Percentiles rank a stretch among this genome's conserved stretches.
Evolutionary conservation across 2,797 vertebrate genomes (phyloP).

Genomic region (Brotula barbata): DNA sequence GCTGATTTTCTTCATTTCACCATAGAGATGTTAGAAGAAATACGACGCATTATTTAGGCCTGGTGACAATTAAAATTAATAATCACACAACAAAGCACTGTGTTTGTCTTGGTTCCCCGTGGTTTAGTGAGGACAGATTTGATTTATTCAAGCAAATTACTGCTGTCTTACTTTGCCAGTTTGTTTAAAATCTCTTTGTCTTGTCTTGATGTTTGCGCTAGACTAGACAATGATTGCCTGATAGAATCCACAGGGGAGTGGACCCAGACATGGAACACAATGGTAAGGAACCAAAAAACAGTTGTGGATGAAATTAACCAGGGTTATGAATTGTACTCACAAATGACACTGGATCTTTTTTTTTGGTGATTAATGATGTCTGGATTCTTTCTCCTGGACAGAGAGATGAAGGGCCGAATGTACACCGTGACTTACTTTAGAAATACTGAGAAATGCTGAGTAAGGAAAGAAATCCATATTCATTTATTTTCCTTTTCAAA

Average conservation of each 20-base stretch:
- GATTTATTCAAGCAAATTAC: constrained; percentile 1
- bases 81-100: background rate
- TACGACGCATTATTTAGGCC: background rate
- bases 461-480: no score
- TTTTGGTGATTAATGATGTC: no score
- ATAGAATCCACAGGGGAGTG: constrained; percentile 11
- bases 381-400: no score
- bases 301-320: constrained; percentile 8
- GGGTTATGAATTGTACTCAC: constrained; percentile 1
- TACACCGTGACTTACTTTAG: no score
- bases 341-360: background rate
- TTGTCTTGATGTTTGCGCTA: constrained; percentile 1
- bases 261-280: constrained; percentile 8
- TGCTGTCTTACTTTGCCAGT: constrained; percentile 5
- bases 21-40: background rate
- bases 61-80: background rate
- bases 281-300: constrained; percentile 4
- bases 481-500: no score
- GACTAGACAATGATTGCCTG: constrained; percentile 10
- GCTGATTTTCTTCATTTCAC: background rate
- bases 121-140: background rate
- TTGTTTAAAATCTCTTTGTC: constrained; percentile 13
- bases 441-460: no score
- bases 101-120: constrained; percentile 3
- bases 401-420: no score